Evolutionary conservation across 1,140 invertebrate species (phyloP).

Genomic region (Theocolax elegans): DNA sequence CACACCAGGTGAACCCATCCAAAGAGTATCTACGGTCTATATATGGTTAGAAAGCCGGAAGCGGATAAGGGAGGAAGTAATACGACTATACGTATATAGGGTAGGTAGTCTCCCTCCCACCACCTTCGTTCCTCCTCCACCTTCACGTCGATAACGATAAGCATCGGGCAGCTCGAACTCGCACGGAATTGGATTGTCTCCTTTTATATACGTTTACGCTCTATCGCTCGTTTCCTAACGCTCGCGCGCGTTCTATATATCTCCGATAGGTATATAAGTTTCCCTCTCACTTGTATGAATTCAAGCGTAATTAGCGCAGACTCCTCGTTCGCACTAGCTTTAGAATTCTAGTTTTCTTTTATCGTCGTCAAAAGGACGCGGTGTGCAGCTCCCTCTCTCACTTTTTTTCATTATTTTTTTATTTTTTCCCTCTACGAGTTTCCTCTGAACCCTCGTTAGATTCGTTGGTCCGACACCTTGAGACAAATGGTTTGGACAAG

Average conservation of each 20-base stretch:
- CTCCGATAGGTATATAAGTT: too few relatives aligned
- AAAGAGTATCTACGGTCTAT: too few relatives aligned
- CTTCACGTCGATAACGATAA: slow-evolving; percentile 33
- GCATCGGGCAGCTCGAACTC: slow-evolving; percentile 9
- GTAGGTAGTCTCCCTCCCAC: too few relatives aligned
- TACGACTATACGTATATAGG: background rate
- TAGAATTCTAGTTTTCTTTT: slow-evolving; percentile 2
- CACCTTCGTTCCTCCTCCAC: too few relatives aligned
- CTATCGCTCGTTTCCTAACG: background rate
- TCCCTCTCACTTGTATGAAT: slow-evolving; percentile 3
- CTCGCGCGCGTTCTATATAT: background rate
- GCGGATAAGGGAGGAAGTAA: slow-evolving; percentile 11
- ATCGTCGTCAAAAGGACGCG: background rate
- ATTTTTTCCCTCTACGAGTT: too few relatives aligned
- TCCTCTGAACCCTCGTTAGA: background rate
- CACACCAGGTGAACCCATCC: slow-evolving; percentile 3
- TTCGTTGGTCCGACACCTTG: background rate
- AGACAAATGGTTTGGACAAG: background rate
- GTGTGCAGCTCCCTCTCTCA: too few relatives aligned
- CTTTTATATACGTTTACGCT: slow-evolving; percentile 32
- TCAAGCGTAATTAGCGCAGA: slow-evolving; percentile 22
- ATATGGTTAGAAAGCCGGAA: slow-evolving; percentile 1
- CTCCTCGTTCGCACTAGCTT: background rate
- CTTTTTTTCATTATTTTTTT: too few relatives aligned
- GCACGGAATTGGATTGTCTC: slow-evolving; percentile 31